Evolutionary conservation across 2,797 vertebrate species (phyloP).

Genomic region (Cossypha dichroa): DNA sequence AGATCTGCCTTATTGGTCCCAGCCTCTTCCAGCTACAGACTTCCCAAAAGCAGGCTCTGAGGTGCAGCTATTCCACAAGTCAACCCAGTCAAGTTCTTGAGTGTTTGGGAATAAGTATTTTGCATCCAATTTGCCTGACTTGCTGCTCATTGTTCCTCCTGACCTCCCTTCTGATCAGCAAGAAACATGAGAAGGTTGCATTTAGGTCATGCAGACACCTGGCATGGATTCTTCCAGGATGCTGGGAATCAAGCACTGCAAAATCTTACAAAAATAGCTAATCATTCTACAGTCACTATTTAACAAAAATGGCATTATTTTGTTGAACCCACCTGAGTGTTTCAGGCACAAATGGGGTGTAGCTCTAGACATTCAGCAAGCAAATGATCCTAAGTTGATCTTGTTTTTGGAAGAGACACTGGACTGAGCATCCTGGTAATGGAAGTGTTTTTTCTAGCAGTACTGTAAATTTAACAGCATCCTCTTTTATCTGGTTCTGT

Average conservation of each 20-base stretch:
- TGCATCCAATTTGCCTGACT: background rate
- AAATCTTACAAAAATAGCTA: background rate
- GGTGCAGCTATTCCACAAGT: background rate
- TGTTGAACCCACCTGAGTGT: background rate
- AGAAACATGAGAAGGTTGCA: background rate
- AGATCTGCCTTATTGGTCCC: background rate
- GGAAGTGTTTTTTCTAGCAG: background rate
- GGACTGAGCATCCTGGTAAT: background rate
- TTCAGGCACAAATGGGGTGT: background rate
- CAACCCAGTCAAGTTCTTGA: background rate
- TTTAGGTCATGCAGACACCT: background rate
- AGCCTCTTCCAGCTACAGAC: background rate
- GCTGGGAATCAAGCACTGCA: background rate
- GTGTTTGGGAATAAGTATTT: background rate
- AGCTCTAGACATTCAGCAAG: background rate
- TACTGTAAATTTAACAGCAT: conserved; percentile 2
- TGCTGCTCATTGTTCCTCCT: background rate
- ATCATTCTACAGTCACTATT: background rate
- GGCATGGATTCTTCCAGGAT: background rate
- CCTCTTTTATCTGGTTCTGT: background rate
- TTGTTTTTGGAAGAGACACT: background rate
- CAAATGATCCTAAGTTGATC: background rate
- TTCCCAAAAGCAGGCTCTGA: background rate
- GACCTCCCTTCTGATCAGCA: background rate
- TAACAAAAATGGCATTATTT: background rate